Percentiles rank a stretch among this genome's conserved stretches.
Evolutionary conservation across 1,140 invertebrate genomes (phyloP).

Genomic region (Brachionus rotundiformis): DNA sequence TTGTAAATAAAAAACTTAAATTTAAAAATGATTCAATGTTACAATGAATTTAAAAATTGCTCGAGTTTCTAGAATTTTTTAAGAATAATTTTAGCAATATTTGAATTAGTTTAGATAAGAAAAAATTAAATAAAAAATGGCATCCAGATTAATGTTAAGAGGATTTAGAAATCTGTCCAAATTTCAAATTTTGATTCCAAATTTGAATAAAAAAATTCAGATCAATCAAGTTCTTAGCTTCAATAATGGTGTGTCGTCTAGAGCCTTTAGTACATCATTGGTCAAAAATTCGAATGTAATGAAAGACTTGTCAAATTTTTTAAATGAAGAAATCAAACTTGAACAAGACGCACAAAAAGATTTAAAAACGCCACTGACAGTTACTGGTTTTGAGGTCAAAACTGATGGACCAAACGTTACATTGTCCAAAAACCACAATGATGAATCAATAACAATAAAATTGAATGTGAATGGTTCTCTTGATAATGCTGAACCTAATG

Average conservation of each 20-base stretch:
- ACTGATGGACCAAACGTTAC: constrained; percentile 48
- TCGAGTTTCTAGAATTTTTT: not conserved
- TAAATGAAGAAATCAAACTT: constrained; percentile 51
- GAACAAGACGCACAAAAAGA: constrained; percentile 33
- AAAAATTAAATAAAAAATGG: constrained; percentile 18
- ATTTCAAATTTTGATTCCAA: not conserved
- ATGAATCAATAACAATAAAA: constrained; percentile 42
- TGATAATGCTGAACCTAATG: not conserved
- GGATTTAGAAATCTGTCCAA: not conserved
- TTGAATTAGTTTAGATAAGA: constrained; percentile 14
- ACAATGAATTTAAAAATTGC: constrained; percentile 4
- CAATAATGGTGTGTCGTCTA: not conserved
- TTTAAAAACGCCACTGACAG: not conserved
- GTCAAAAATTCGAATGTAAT: not conserved
- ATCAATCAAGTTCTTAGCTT: not conserved
- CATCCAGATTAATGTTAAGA: not conserved
- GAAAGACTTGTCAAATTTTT: constrained; percentile 49
- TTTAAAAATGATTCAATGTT: constrained; percentile 44
- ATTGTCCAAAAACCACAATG: constrained; percentile 1
- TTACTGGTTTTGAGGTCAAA: constrained; percentile 29
- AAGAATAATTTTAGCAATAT: not conserved
- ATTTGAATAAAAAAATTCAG: not conserved
- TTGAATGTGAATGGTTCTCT: constrained; percentile 51
- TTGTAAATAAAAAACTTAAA: no score
- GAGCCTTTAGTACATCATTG: constrained; percentile 9